Conservation (phyloP, 2,888 invertebrate genomes). For the Cetonia aurata region DNA sequence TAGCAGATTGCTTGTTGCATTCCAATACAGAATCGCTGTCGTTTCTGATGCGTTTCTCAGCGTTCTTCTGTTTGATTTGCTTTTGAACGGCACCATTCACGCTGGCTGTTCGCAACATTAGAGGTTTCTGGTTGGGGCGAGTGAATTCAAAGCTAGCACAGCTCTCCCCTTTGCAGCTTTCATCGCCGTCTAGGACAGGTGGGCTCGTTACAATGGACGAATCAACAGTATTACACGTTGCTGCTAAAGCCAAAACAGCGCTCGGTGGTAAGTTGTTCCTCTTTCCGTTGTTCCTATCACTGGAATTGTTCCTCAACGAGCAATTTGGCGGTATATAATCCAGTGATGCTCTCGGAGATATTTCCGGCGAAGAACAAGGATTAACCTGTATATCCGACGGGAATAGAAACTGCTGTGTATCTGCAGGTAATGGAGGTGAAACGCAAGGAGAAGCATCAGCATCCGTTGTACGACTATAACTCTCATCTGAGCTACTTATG, state of each 20-base stretch:
- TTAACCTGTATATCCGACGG: slow-evolving; percentile 75
- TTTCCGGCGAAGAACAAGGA: slow-evolving; percentile 65
- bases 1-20: slow-evolving; percentile 64
- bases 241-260: slow-evolving; percentile 69
- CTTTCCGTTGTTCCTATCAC: slow-evolving; percentile 56
- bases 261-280: slow-evolving; percentile 69
- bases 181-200: slow-evolving; percentile 73
- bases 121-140: slow-evolving; percentile 63
- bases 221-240: slow-evolving; percentile 67
- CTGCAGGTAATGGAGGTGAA: slow-evolving; percentile 64
- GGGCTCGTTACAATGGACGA: slow-evolving; percentile 68
- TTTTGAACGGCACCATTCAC: slow-evolving; percentile 55
- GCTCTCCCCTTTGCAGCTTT: slow-evolving; percentile 74
- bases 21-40: slow-evolving; percentile 65
- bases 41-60: slow-evolving; percentile 62
- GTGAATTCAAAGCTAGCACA: slow-evolving; percentile 76
- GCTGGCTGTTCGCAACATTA: slow-evolving; percentile 60
- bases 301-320: slow-evolving; percentile 63
- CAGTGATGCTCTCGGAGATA: slow-evolving; percentile 67
- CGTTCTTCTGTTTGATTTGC: slow-evolving; percentile 58
- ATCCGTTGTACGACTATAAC: slow-evolving; percentile 85
- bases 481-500: slow-evolving; percentile 87
- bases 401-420: slow-evolving; percentile 73
- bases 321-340: slow-evolving; percentile 69
- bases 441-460: slow-evolving; percentile 73